Conservation (phyloP, 2,113 vertebrate species). For the Mastomys coucha region DNA sequence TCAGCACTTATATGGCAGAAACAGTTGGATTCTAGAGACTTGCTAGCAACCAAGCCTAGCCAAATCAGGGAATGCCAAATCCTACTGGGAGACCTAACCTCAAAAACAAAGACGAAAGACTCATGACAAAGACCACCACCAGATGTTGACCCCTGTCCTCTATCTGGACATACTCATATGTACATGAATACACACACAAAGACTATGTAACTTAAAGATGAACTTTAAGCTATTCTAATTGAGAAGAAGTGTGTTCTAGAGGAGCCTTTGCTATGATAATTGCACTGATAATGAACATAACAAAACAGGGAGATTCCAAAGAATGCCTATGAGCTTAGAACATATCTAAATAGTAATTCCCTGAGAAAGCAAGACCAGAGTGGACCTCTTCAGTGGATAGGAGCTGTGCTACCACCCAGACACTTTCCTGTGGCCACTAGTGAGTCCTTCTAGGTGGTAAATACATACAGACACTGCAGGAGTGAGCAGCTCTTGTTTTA, state of each 20-base stretch:
- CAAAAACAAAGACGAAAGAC: not conserved
- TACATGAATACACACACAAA: not conserved
- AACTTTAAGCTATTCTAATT: not conserved
- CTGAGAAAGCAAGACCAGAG: not conserved
- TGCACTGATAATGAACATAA: not conserved
- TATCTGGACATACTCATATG: not conserved
- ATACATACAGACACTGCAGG: too few relatives aligned
- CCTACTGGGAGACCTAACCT: too few relatives aligned
- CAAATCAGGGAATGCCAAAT: too few relatives aligned
- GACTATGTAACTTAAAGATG: not conserved
- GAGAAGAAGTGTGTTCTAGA: not conserved
- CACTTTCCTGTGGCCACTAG: not conserved
- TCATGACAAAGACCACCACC: not conserved
- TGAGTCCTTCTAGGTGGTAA: not conserved
- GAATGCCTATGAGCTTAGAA: not conserved
- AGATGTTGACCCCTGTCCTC: not conserved
- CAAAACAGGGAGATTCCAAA: constrained; percentile 2
- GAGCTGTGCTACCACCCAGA: not conserved
- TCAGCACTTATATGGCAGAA: not conserved
- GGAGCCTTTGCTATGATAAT: not conserved
- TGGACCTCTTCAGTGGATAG: not conserved
- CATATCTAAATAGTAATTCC: not conserved
- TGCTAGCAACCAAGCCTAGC: too few relatives aligned
- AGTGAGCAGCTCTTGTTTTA: not conserved
- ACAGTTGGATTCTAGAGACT: not conserved